Percentiles rank a stretch among this genome's conserved stretches.
Conservation (phyloP, 2,113 vertebrate genomes). For the Colinus virginianus region DNA sequence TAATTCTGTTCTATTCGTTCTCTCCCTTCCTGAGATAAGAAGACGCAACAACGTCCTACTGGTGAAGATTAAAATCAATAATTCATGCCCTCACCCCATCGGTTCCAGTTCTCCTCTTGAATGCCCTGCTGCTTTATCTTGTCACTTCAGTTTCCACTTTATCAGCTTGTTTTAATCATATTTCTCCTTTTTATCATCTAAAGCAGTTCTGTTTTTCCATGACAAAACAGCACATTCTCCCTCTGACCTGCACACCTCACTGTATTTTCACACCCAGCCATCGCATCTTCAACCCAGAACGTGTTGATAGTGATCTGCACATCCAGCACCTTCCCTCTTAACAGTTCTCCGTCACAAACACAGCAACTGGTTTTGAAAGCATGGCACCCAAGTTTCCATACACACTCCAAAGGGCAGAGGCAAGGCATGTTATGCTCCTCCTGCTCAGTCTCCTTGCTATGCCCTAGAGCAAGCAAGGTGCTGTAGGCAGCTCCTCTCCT, state of each 20-base stretch:
- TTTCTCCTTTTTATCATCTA: not conserved
- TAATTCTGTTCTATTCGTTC: not conserved
- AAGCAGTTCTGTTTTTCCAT: not conserved
- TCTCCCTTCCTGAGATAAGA: constrained; percentile 25
- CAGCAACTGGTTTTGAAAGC: not conserved
- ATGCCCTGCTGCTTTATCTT: constrained; percentile 36
- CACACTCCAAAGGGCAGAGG: not conserved
- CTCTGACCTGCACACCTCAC: not conserved
- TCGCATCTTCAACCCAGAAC: not conserved
- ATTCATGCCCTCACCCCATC: constrained; percentile 13
- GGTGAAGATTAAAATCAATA: constrained; percentile 37
- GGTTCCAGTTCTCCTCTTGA: not conserved
- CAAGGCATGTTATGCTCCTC: not conserved
- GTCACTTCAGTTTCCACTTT: constrained; percentile 32
- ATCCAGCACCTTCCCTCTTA: not conserved
- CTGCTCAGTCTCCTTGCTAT: not conserved
- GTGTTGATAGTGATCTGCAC: not conserved
- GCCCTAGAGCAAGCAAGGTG: not conserved
- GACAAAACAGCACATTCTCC: not conserved
- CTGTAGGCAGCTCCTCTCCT: not conserved
- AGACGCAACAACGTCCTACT: constrained; percentile 17
- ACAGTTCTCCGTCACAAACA: not conserved
- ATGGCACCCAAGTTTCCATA: not conserved
- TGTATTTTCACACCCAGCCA: not conserved
- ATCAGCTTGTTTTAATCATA: constrained; percentile 39